These are phyloP conservation scores for Mirza zaza DNA, from an alignment of 2,113 vertebrate genomes.

Conservation along the genomic window DNA sequence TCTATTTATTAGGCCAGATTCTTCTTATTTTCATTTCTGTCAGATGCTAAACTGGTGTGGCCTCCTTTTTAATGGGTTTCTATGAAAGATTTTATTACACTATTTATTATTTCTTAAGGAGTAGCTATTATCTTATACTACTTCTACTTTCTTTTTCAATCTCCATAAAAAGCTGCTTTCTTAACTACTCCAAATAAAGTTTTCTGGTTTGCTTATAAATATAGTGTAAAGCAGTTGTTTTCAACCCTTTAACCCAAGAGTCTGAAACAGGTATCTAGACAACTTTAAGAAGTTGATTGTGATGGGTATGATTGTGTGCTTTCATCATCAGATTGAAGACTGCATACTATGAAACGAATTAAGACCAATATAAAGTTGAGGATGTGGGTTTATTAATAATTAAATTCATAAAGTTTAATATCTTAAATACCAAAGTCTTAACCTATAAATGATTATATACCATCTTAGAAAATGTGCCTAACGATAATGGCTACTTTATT, in stretches of 20 bases:
- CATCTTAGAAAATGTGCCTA: conserved; percentile 44
- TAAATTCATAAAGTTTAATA: conserved; percentile 43
- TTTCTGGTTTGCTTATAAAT: conserved; percentile 32
- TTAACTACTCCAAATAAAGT: conserved; percentile 37
- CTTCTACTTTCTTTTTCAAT: not conserved
- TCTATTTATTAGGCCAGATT: not conserved
- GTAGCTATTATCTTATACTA: conserved; percentile 2
- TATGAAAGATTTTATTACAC: conserved; percentile 38
- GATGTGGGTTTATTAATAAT: not conserved
- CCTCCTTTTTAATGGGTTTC: conserved; percentile 36
- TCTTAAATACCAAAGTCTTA: conserved; percentile 52
- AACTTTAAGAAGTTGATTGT: not conserved
- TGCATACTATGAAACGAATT: not conserved
- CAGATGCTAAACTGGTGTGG: not conserved
- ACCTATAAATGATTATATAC: conserved; percentile 18
- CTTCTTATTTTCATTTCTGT: not conserved
- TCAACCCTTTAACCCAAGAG: not conserved
- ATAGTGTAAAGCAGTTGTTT: not conserved
- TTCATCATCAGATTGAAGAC: not conserved
- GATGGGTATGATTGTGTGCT: not conserved
- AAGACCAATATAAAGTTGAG: conserved; percentile 5
- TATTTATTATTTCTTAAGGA: not conserved
- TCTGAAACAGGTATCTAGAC: not conserved
- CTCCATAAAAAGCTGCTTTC: conserved; percentile 23
- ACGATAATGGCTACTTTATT: conserved; percentile 13